phyloP scores from a whole-genome alignment of 2,888 invertebrate genomes.

The Pediacus dermestoides region DNA sequence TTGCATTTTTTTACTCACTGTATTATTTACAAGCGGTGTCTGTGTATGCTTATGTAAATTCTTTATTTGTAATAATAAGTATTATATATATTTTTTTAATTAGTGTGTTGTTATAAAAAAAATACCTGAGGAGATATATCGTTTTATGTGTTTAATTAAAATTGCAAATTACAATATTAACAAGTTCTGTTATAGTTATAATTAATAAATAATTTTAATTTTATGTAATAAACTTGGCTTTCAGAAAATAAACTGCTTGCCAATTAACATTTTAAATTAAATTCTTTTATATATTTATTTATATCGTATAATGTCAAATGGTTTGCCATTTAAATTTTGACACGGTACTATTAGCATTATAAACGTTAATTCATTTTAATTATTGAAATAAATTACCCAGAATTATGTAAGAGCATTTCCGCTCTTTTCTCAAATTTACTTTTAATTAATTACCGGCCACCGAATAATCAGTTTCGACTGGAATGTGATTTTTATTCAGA shows the following conservation, averaged over 20 bases:
- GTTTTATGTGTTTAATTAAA: slow-evolving; percentile 18
- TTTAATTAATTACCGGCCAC: too few species aligned
- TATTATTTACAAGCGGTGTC: too few species aligned
- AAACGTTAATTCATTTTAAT: slow-evolving; percentile 19
- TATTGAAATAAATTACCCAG: slow-evolving; percentile 16
- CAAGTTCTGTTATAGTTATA: slow-evolving; percentile 18
- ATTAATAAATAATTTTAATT: slow-evolving; percentile 21
- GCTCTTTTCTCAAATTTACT: too few species aligned
- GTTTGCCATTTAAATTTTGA: slow-evolving; percentile 19
- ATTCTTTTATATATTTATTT: slow-evolving; percentile 11
- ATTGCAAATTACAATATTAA: slow-evolving; percentile 18
- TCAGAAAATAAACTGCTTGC: slow-evolving; percentile 8
- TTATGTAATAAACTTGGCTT: slow-evolving; percentile 18
- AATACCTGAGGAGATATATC: too few species aligned
- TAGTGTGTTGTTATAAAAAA: too few species aligned
- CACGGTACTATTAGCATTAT: slow-evolving; percentile 16
- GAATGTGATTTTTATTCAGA: too few species aligned
- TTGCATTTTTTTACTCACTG: too few species aligned
- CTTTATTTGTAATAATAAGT: too few species aligned
- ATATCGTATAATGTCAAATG: slow-evolving; percentile 16
- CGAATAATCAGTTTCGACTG: too few species aligned
- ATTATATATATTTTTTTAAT: too few species aligned
- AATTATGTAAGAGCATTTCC: too few species aligned
- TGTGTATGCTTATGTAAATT: too few species aligned
- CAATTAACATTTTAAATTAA: slow-evolving; percentile 16